Conservation (phyloP, 2,113 vertebrate genomes). For the Oryctolagus cuniculus region mOryCun1.1 NC_091436.1:67173501-67174000, state of each 20-base stretch:
- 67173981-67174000: neutral
- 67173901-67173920: slow-evolving; percentile 16
- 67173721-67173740: neutral
- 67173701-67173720: neutral
- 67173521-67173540: neutral
- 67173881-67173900: neutral
- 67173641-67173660: neutral
- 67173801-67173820: neutral
- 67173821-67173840: neutral
- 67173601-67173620: slow-evolving; percentile 8
- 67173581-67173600: neutral
- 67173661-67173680: neutral
- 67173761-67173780: neutral
- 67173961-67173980: neutral
- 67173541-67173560: neutral
- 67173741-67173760: neutral
- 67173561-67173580: neutral
- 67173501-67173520: neutral
- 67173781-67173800: neutral
- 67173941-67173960: neutral
- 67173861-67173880: neutral
- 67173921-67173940: neutral
- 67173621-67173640: neutral
- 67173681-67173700: neutral
- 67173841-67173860: neutral